These are phyloP conservation scores for Teleogryllus occipitalis DNA, from an alignment of 1,140 invertebrate genomes.

Conservation along the genomic window DNA sequence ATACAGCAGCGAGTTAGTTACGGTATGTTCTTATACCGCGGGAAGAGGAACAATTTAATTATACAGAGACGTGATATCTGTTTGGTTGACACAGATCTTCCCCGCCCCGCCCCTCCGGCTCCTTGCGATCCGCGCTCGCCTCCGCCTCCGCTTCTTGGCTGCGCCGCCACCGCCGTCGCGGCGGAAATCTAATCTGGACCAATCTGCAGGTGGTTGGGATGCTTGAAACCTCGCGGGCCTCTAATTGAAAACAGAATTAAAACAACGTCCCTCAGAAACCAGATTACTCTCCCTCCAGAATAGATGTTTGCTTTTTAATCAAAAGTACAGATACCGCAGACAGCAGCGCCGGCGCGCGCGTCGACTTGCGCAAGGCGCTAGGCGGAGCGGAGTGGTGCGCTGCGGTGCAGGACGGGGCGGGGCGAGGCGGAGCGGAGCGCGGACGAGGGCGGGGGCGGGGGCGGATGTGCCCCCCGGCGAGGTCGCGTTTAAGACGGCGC, in stretches of 20 bases:
- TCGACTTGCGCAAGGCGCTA: neutral
- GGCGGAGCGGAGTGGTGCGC: neutral
- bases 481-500: neutral
- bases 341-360: neutral
- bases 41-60: conserved; percentile 5
- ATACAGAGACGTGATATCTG: neutral
- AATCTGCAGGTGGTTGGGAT: neutral
- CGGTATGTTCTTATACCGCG: neutral
- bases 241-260: conserved; percentile 6
- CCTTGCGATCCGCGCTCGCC: neutral
- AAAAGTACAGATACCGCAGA: neutral
- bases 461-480: neutral
- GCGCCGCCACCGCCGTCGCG: neutral
- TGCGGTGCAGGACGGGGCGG: neutral
- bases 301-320: conserved; percentile 5
- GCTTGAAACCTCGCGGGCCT: neutral
- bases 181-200: neutral
- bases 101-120: too few species aligned
- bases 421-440: neutral
- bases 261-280: conserved; percentile 3
- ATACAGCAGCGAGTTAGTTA: conserved; percentile 1
- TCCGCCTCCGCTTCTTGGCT: neutral
- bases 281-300: neutral
- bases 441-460: neutral
- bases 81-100: conserved; percentile 1